These are phyloP conservation scores for Aradophagus sp. DNA, from an alignment of 1,140 invertebrate species.

Conservation along the genomic window DNA sequence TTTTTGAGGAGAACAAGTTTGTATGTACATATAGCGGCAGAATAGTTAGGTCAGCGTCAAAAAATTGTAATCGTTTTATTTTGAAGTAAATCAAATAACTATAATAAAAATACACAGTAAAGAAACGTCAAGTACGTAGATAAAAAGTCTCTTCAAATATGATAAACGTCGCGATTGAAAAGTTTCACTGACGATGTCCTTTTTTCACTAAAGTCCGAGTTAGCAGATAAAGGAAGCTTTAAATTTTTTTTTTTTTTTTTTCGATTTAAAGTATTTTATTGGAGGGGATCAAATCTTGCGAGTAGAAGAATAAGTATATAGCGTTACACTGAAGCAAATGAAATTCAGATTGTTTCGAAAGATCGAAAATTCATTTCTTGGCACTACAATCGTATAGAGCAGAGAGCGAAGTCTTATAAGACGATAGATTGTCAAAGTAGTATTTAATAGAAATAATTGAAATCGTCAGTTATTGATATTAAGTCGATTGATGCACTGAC, in stretches of 20 bases:
- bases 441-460: constrained; percentile 12
- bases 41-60: too few relatives aligned
- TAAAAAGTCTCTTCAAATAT: too few relatives aligned
- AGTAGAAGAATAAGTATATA: too few relatives aligned
- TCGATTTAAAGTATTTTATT: not conserved
- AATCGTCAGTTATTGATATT: constrained; percentile 7
- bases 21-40: constrained; percentile 46
- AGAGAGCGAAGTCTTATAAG: constrained; percentile 8
- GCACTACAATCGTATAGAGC: constrained; percentile 38
- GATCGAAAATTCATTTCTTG: constrained; percentile 31
- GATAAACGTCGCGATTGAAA: constrained; percentile 3
- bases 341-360: constrained; percentile 16
- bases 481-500: constrained; percentile 1
- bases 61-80: constrained; percentile 12
- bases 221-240: constrained; percentile 33
- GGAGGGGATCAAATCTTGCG: too few relatives aligned
- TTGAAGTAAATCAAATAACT: too few relatives aligned
- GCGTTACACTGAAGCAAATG: not conserved
- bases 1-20: constrained; percentile 51
- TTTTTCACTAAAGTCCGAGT: constrained; percentile 11
- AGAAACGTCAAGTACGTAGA: too few relatives aligned
- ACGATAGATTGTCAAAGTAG: constrained; percentile 45
- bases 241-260: too few relatives aligned
- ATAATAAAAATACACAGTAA: too few relatives aligned
- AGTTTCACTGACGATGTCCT: constrained; percentile 7